Base-by-base conservation (phyloP, 2,797 vertebrate genomes). In the Hephaestus fuliginosus region DNA sequence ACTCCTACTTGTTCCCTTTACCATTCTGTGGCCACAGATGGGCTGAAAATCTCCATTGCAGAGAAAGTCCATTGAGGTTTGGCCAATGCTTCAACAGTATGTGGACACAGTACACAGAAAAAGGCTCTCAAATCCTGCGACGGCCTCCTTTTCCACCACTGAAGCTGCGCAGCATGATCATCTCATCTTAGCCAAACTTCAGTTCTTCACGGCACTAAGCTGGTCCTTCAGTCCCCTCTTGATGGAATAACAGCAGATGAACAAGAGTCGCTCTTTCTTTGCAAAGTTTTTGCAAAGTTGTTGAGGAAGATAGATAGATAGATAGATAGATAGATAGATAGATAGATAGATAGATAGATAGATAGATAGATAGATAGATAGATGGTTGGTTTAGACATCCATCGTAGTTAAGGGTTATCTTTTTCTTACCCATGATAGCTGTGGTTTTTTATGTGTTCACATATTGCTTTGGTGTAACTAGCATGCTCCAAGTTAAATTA, bases 91-190 rank as follows among this genome's bases (percentile, higher is more conserved):
- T 81, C 66, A 56, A 53, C 46, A 79, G 18, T 70, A 61, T 83
- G 80, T 86, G 68, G 82, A 85, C 67, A 82, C 60, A 80, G 76
- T 44, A 64, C 78, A 85, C 49, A 86, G 18, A 62, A 33, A 60
- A 61, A 83, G 57, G 67, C 74, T 49, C 57, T 36, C 39, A 76
- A 87, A 86, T 84, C 83, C 76, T 60, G 7, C 57, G 46, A 61
- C 3, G 77, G 57, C 44, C 67, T 63, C 30, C 13, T 80, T 53
- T 4, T 2, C 75, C 68, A 68, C 67, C 25, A 25, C 56, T 57
- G 52, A 80, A 56, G n/a, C 58, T 51, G 20, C 1, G 1, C 15
- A 14, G 43, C 43, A 53, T 75, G 66, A 70, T 64, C 28, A 58
- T 64, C 56, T 78, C 44, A 36, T 68, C 61, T 72, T n/a, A 4